Evolutionary conservation across 2,797 vertebrate genomes (phyloP), one percentile per base, ranked within the genome.

Genomic region (Dicrostonyx torquatus): DNA sequence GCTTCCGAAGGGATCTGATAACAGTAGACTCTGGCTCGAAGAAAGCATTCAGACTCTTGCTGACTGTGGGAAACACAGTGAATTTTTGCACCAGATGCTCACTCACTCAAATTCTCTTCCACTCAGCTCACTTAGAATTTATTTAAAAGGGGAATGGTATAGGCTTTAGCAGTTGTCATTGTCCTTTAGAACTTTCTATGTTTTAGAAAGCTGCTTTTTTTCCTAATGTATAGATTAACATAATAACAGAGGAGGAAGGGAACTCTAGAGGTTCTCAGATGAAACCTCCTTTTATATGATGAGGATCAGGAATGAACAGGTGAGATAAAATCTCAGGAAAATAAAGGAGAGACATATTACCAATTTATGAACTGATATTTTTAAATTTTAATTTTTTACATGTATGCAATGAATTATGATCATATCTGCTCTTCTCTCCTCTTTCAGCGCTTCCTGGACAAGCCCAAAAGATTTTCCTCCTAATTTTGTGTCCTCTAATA

Each of bases 171-270:
- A 85, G 20, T 78, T 34, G 60, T 70, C 83, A 34, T 72, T 82
- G 29, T 82, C 62, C 62, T 53, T 75, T 29, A 72, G 15, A 58
- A 93, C 24, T 86, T 83, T 79, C 72, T 93, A 31, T 62, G 68
- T 90, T 43, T 37, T 91, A 66, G 73, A 93, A 96, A 93, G 31
- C 50, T 87, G 13, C 22, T n/a, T 87, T 90, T 92, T 87, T 7
- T 20, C 55, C 26, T 90, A 73, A 79, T 76, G 45, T 89, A 62
- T 53, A 73, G 60, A 64, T 72, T 37, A 89, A 24, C 10, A 88
- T 15, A 91, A 43, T 86, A 86, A 66, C 6, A 70, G 40, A 89
- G 29, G 89, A 48, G 37, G 64, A 95, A 85, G 17, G 17, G 37
- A 5, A 70, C 22, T 37, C 62, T 26, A 92, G 66, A 58, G 15